phyloP scores from a whole-genome alignment of 2,797 vertebrate genomes.

The Anguilla anguilla region DNA sequence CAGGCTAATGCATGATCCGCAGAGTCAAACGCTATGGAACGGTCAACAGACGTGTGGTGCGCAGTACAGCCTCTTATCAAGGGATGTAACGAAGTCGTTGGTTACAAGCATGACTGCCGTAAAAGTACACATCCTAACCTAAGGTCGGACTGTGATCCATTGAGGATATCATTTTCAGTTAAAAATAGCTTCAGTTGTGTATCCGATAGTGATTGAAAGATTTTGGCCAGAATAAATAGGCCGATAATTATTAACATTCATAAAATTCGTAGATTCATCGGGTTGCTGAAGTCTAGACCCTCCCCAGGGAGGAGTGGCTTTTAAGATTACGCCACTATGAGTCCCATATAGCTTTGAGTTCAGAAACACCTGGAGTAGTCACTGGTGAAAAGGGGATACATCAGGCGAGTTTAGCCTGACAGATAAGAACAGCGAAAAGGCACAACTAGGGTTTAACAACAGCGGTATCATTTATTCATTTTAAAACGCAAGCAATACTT shows the following conservation, averaged over 20 bases:
- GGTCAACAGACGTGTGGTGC: too few relatives aligned
- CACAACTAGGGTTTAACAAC: not conserved
- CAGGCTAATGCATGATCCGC: too few relatives aligned
- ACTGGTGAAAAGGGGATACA: not conserved
- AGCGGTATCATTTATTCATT: not conserved
- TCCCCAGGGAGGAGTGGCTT: conserved; percentile 1
- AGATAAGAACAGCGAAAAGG: not conserved
- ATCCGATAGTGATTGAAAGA: not conserved
- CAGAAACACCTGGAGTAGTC: not conserved
- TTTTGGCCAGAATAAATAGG: not conserved
- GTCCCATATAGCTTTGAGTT: not conserved
- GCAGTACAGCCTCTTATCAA: too few relatives aligned
- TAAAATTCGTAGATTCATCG: not conserved
- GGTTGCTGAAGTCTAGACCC: not conserved
- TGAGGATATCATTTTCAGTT: too few relatives aligned
- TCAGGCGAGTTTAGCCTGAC: not conserved
- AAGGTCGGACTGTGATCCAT: too few relatives aligned
- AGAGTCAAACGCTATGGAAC: too few relatives aligned
- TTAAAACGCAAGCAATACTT: not conserved
- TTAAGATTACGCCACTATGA: not conserved
- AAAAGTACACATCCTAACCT: too few relatives aligned
- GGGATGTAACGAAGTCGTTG: too few relatives aligned
- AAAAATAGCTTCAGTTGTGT: not conserved
- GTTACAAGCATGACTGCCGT: too few relatives aligned
- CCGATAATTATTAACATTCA: not conserved